Conservation (phyloP, 2,797 vertebrate genomes). For the Clarias platycephalus region DNA sequence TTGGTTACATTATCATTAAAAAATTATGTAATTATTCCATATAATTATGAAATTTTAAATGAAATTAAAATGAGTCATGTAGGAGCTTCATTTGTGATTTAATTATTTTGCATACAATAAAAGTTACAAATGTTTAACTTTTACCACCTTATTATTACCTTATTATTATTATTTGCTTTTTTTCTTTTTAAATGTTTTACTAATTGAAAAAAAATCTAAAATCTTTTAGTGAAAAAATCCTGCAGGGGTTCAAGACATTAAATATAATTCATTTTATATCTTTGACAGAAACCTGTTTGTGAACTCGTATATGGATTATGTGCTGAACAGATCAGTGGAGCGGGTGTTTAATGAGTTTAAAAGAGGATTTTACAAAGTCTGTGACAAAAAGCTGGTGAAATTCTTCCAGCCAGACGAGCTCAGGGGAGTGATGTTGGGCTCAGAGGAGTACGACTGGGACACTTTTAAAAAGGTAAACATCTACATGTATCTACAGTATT, state of each 20-base stretch:
- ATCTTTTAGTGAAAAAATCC: not conserved
- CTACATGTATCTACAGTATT: too few species aligned
- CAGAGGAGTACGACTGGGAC: constrained; percentile 90
- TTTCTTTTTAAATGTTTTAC: not conserved
- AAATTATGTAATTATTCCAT: not conserved
- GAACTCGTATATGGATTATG: constrained; percentile 68
- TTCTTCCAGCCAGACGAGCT: constrained; percentile 92
- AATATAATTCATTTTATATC: not conserved
- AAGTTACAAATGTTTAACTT: not conserved
- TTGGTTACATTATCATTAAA: constrained; percentile 46
- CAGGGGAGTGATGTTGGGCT: constrained; percentile 88
- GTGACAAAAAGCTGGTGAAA: constrained; percentile 81
- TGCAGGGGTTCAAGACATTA: not conserved
- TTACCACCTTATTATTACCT: too few species aligned
- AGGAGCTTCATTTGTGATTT: not conserved
- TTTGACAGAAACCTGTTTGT: constrained; percentile 70
- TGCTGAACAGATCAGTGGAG: constrained; percentile 79
- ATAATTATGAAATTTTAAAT: too few species aligned
- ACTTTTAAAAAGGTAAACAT: constrained; percentile 82
- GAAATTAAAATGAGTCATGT: not conserved
- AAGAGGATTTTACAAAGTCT: constrained; percentile 92
- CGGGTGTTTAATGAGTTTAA: constrained; percentile 82
- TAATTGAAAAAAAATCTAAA: not conserved
- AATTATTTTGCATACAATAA: not conserved
- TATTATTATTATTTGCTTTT: not conserved